phyloP scores from a whole-genome alignment of 1,140 invertebrate species.

The Pseudachorutes palmiensis region DNA sequence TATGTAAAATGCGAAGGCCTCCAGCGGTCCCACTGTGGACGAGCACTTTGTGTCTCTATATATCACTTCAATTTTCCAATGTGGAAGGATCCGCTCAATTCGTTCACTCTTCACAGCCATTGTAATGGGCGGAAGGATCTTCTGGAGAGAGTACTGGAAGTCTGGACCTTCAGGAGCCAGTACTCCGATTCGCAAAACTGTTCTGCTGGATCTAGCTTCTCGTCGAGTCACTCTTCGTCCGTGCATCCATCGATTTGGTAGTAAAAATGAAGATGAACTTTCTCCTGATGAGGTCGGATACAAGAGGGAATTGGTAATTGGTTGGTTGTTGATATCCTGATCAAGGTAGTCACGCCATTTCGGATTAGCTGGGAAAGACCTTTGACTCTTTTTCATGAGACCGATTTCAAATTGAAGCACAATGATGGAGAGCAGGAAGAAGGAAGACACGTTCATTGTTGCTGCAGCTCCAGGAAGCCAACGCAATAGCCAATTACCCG shows the following conservation, averaged over 20 bases:
- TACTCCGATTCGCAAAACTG: slow-evolving; percentile 53
- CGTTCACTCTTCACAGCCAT: slow-evolving; percentile 55
- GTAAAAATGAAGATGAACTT: neutral
- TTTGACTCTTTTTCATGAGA: neutral
- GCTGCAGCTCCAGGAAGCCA: neutral
- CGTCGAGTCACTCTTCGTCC: slow-evolving; percentile 12
- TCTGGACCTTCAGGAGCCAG: slow-evolving; percentile 56
- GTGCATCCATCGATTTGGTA: neutral
- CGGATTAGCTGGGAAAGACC: too few species aligned
- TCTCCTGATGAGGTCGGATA: too few species aligned
- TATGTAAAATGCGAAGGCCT: slow-evolving; percentile 68
- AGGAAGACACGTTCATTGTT: slow-evolving; percentile 11
- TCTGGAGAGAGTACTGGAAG: slow-evolving; percentile 57
- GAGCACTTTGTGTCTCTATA: slow-evolving; percentile 69
- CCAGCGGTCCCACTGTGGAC: slow-evolving; percentile 64
- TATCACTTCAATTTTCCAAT: slow-evolving; percentile 58
- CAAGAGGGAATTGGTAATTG: too few species aligned
- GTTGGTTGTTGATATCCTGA: too few species aligned
- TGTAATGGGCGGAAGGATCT: slow-evolving; percentile 63
- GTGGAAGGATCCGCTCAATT: slow-evolving; percentile 55
- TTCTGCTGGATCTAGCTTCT: neutral
- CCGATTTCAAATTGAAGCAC: neutral
- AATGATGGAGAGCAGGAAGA: neutral
- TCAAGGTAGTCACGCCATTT: too few species aligned
- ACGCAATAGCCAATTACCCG: neutral